Evolutionary conservation across 2,888 invertebrate species (phyloP).

Genomic region (Hydropsyche betteni): DNA sequence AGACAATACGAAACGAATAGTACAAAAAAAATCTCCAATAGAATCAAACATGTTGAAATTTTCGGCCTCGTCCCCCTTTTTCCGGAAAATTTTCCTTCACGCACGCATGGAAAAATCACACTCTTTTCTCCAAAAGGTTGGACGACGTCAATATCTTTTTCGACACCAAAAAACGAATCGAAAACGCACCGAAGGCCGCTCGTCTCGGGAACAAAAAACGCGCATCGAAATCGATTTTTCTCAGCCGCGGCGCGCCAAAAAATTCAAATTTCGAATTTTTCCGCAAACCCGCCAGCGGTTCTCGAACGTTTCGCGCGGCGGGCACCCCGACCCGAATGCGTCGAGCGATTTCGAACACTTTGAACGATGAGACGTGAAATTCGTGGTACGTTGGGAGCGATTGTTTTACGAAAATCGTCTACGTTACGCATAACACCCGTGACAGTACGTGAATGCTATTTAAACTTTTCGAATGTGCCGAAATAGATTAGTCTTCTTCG

Average conservation of each 20-base stretch:
- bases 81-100: not conserved
- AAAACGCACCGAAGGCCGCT: conserved; percentile 6
- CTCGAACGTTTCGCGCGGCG: conserved; percentile 1
- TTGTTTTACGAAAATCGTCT: conserved; percentile 23
- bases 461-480: conserved; percentile 31
- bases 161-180: not conserved
- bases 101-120: not conserved
- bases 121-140: too few relatives aligned
- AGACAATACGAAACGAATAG: not conserved
- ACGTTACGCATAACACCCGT: conserved; percentile 21
- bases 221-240: conserved; percentile 23
- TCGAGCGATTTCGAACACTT: not conserved
- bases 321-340: too few relatives aligned
- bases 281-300: conserved; percentile 22
- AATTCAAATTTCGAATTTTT: conserved; percentile 16
- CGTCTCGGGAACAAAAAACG: not conserved
- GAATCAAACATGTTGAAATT: conserved; percentile 3
- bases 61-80: conserved; percentile 27
- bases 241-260: conserved; percentile 5
- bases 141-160: too few relatives aligned
- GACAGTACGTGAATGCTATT: conserved; percentile 22
- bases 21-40: not conserved
- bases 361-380: conserved; percentile 35
- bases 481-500: conserved; percentile 16
- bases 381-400: conserved; percentile 10